phyloP scores from a whole-genome alignment of 2,113 vertebrate species.

The Coryphaenoides rupestris region DNA sequence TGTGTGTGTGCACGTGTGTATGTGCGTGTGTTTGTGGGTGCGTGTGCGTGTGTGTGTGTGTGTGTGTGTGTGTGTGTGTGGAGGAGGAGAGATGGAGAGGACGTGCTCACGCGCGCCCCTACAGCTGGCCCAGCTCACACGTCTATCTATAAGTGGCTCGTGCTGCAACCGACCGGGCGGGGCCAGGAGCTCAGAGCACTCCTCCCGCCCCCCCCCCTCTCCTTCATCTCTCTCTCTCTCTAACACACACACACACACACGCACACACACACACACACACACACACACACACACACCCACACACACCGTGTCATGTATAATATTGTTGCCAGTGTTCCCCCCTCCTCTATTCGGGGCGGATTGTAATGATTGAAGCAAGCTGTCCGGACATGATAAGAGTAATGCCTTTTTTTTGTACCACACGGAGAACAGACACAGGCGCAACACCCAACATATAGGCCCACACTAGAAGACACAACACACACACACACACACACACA shows the following conservation, averaged over 20 bases:
- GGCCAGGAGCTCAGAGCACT: constrained; percentile 55
- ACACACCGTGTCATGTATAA: not conserved
- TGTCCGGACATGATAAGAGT: no score
- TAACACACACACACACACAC: constrained; percentile 1
- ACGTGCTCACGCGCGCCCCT: constrained; percentile 48
- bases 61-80: no score
- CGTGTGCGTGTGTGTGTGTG: no score
- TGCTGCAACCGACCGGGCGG: constrained; percentile 74
- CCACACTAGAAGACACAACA: no score
- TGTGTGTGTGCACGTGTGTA: no score
- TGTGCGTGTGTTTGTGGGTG: no score
- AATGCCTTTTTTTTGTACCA: no score
- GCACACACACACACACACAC: no score
- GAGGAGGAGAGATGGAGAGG: constrained; percentile 16
- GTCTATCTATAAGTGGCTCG: constrained; percentile 57
- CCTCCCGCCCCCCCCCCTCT: constrained; percentile 14
- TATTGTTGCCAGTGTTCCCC: not conserved
- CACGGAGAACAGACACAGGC: no score
- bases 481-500: no score
- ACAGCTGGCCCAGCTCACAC: constrained; percentile 58
- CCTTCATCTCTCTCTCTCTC: not conserved
- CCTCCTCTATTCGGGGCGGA: not conserved
- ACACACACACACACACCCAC: not conserved
- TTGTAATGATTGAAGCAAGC: no score
- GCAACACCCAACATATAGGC: no score